These are phyloP conservation scores for Aporophyla lueneburgensis DNA, from an alignment of 2,888 invertebrate genomes.

Conservation along the genomic window DNA sequence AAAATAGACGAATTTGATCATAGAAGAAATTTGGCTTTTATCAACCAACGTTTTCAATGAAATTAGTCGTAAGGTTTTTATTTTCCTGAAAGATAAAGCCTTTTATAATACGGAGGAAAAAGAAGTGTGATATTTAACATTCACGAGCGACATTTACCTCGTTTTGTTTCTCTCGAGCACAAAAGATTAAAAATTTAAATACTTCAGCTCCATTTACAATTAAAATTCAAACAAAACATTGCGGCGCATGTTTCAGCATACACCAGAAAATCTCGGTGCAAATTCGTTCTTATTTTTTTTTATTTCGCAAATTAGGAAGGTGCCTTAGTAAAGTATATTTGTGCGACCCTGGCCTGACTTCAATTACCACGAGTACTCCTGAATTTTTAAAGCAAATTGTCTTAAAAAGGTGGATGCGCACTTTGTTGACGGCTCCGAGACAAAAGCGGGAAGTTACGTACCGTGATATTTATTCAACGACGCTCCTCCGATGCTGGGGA, in stretches of 20 bases:
- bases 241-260: not conserved
- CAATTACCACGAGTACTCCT: constrained; percentile 63
- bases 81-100: constrained; percentile 3
- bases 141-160: constrained; percentile 16
- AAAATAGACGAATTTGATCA: constrained; percentile 29
- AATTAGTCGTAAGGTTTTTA: not conserved
- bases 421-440: constrained; percentile 58
- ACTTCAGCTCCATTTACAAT: constrained; percentile 54
- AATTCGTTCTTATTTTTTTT: constrained; percentile 43
- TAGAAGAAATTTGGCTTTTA: not conserved
- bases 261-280: constrained; percentile 33
- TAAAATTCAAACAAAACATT: constrained; percentile 48
- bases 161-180: constrained; percentile 21
- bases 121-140: constrained; percentile 13
- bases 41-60: not conserved
- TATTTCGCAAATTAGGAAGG: constrained; percentile 58
- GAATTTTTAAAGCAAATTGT: constrained; percentile 68
- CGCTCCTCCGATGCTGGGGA: constrained; percentile 47
- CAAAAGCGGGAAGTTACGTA: constrained; percentile 69
- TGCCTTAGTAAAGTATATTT: constrained; percentile 56
- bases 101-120: not conserved
- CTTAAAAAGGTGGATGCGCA: constrained; percentile 62
- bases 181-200: constrained; percentile 37
- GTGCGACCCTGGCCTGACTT: constrained; percentile 50
- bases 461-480: constrained; percentile 74